A percentile compares a stretch with the other conserved stretches of the same genome.
phyloP scores from a whole-genome alignment of 2,888 invertebrate species.

The Zele albiditarsus region DNA sequence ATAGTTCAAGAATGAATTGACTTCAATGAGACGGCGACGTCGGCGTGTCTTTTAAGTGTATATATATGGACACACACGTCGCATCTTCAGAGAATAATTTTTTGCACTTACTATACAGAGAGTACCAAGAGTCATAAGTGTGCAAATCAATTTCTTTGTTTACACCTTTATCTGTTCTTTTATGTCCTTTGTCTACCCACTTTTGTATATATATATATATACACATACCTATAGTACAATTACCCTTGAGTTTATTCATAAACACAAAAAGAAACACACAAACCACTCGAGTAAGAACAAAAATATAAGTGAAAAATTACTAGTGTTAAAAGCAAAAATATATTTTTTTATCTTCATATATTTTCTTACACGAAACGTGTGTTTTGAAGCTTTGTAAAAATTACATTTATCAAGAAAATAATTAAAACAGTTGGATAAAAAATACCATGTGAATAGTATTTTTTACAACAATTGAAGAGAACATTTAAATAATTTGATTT shows the following conservation, averaged over 20 bases:
- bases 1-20: not conserved
- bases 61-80: constrained; percentile 11
- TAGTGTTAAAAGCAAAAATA: too few relatives aligned
- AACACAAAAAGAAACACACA: not conserved
- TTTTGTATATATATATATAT: not conserved
- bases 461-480: too few relatives aligned
- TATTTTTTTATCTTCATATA: too few relatives aligned
- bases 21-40: not conserved
- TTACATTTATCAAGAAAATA: too few relatives aligned
- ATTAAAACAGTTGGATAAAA: too few relatives aligned
- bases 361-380: too few relatives aligned
- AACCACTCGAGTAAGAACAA: not conserved
- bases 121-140: not conserved
- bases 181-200: not conserved
- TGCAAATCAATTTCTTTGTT: constrained; percentile 11
- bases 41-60: not conserved
- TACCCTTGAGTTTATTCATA: not conserved
- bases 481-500: too few relatives aligned
- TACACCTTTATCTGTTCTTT: not conserved
- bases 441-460: too few relatives aligned
- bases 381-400: too few relatives aligned
- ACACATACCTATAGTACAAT: not conserved
- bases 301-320: too few relatives aligned
- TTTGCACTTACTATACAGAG: not conserved
- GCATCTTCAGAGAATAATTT: not conserved